Conservation (phyloP, 1,140 invertebrate species). For the Monomorium pharaonis region DNA sequence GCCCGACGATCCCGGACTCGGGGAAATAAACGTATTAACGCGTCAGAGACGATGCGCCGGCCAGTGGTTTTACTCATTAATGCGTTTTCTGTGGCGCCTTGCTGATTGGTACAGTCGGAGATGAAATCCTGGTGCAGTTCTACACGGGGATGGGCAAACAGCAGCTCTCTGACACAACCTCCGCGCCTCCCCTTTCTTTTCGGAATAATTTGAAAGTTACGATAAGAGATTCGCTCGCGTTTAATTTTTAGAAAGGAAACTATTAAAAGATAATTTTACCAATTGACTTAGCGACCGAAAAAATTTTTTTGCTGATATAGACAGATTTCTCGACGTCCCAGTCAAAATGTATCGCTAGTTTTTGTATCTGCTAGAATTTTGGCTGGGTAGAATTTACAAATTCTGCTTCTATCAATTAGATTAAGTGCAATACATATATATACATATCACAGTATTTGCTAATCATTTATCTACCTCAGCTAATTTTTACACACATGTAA, state of each 20-base stretch:
- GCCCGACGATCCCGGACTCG: constrained; percentile 16
- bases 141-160: neutral
- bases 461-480: no score
- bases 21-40: constrained; percentile 31
- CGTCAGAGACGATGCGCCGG: neutral
- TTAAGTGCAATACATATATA: no score
- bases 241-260: neutral
- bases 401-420: no score
- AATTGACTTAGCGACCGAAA: no score
- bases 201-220: neutral
- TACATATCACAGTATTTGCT: no score
- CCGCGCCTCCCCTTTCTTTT: neutral
- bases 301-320: no score
- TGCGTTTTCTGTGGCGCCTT: constrained; percentile 33
- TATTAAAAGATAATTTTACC: neutral
- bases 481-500: no score
- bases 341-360: no score
- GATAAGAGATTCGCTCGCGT: no score
- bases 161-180: neutral
- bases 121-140: neutral
- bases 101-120: constrained; percentile 40
- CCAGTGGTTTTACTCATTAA: constrained; percentile 34
- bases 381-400: no score
- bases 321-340: no score
- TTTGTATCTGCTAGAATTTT: no score